These are phyloP conservation scores for Pocillopora damicornis DNA, from an alignment of 64 coral and sea anemone genomes.

Conservation along the genomic window DNA sequence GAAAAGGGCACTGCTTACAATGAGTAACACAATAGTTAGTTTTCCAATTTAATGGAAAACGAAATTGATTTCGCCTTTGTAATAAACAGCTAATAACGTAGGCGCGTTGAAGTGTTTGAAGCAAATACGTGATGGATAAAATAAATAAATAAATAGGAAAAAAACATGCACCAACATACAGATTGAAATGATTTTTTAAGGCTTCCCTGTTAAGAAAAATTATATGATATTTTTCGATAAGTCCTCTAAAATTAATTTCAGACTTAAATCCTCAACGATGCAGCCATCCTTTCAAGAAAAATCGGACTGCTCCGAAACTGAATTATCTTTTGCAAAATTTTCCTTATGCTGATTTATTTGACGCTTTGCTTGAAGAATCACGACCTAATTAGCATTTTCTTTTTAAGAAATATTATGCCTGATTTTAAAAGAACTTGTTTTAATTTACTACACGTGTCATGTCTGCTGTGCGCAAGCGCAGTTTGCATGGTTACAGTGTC, in stretches of 20 bases:
- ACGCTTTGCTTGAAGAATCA: not conserved
- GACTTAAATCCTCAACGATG: not conserved
- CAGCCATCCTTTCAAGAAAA: not conserved
- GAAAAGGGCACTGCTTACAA: slow-evolving; percentile 29
- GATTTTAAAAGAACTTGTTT: not conserved
- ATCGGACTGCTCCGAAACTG: not conserved
- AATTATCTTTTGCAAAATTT: not conserved
- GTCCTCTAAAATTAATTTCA: not conserved
- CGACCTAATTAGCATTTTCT: not conserved
- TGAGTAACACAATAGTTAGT: slow-evolving; percentile 10
- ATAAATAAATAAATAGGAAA: not conserved
- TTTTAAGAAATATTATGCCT: not conserved
- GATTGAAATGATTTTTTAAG: not conserved
- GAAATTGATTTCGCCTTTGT: slow-evolving; percentile 14
- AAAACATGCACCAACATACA: too few relatives aligned
- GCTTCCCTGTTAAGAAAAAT: not conserved
- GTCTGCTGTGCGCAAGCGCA: not conserved
- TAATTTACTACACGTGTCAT: not conserved
- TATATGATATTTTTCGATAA: not conserved
- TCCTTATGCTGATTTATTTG: not conserved
- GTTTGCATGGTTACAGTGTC: slow-evolving; percentile 9
- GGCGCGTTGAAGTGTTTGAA: not conserved
- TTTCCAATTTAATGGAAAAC: slow-evolving; percentile 28
- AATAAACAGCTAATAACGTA: not conserved
- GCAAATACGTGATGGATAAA: not conserved